Conservation (phyloP, 2,888 invertebrate species). For the Gymnoscelis rufifasciata region DNA sequence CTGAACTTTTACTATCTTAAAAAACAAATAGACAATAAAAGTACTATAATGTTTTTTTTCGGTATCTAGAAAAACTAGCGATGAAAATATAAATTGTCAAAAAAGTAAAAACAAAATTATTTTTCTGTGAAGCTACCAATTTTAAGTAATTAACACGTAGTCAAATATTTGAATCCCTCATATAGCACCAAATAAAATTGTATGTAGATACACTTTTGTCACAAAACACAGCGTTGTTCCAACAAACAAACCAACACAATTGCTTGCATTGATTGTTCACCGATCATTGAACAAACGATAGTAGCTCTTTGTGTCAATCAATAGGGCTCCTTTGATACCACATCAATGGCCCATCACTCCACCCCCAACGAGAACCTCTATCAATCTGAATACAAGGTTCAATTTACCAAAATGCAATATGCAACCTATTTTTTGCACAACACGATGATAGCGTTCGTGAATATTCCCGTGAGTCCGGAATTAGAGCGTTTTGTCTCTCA, state of each 20-base stretch:
- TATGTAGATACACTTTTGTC: slow-evolving; percentile 5
- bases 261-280: slow-evolving; percentile 60
- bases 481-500: slow-evolving; percentile 74
- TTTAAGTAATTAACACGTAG: no score
- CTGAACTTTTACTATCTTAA: no score
- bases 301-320: slow-evolving; percentile 64
- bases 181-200: not conserved
- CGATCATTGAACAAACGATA: slow-evolving; percentile 68
- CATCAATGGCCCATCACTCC: slow-evolving; percentile 61
- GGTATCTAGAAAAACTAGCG: no score
- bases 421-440: slow-evolving; percentile 70
- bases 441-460: slow-evolving; percentile 77
- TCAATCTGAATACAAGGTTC: slow-evolving; percentile 32
- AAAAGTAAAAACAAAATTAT: no score
- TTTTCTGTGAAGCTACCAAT: no score
- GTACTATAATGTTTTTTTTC: no score
- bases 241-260: slow-evolving; percentile 45
- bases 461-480: slow-evolving; percentile 70
- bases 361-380: slow-evolving; percentile 21
- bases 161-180: no score
- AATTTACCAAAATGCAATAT: slow-evolving; percentile 28
- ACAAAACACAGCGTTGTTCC: slow-evolving; percentile 25
- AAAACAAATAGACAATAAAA: no score
- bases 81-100: no score
- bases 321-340: slow-evolving; percentile 71